Evolutionary conservation across 1,140 invertebrate genomes (phyloP).

Genomic region (Philopotamus ludificatus): DNA sequence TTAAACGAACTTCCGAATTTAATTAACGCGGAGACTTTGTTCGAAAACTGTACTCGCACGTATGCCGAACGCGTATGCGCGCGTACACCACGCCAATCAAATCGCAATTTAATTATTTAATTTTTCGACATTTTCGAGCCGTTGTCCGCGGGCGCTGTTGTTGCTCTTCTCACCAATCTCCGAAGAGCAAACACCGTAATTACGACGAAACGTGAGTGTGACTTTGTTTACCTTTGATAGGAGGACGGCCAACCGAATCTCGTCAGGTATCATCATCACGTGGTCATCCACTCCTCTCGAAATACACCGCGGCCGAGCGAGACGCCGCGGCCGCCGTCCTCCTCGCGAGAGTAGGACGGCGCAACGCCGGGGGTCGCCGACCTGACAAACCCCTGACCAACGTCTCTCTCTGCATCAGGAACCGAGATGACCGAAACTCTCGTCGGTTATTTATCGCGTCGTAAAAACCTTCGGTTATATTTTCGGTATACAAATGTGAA

Average conservation of each 20-base stretch:
- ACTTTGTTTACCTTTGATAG: constrained; percentile 21
- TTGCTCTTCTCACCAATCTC: neutral
- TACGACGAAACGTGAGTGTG: constrained; percentile 16
- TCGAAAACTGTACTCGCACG: too few species aligned
- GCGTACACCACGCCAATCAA: too few species aligned
- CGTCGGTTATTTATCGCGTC: constrained; percentile 21
- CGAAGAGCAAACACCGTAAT: constrained; percentile 9
- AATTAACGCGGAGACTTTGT: too few species aligned
- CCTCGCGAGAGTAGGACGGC: neutral
- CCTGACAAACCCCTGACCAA: constrained; percentile 12
- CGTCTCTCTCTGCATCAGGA: neutral
- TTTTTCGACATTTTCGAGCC: too few species aligned
- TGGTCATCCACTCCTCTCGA: constrained; percentile 6
- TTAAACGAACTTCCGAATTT: too few species aligned
- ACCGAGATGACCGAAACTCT: constrained; percentile 7
- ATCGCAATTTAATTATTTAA: too few species aligned
- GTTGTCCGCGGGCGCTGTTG: neutral
- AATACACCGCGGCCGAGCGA: neutral
- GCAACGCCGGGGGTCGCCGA: constrained; percentile 2
- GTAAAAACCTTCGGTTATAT: constrained; percentile 19
- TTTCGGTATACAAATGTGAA: too few species aligned
- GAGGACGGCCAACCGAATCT: neutral
- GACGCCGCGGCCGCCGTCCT: neutral
- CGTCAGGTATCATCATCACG: constrained; percentile 4
- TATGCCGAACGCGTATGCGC: too few species aligned